Evolutionary conservation across 1,140 invertebrate species (phyloP).

Genomic region (Meloidogyne floridensis): DNA sequence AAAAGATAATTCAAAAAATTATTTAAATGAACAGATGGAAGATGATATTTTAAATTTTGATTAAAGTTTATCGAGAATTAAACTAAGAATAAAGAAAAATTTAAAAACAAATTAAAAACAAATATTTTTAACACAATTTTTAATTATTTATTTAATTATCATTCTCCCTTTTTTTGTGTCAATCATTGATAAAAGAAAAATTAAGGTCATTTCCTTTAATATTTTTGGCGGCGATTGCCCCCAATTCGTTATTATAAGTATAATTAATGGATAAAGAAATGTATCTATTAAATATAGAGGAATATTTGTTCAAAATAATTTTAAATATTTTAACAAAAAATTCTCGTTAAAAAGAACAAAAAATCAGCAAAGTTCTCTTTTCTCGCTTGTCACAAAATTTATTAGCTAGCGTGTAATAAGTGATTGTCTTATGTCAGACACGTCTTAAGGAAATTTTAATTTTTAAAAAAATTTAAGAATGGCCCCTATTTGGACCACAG

Average conservation of each 20-base stretch:
- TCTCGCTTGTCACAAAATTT: too few species aligned
- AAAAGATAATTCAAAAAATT: conserved; percentile 50
- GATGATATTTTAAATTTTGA: neutral
- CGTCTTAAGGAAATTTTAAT: neutral
- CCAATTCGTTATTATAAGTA: neutral
- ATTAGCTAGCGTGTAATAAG: too few species aligned
- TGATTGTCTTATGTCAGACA: too few species aligned
- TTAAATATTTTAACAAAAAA: neutral
- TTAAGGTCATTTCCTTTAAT: neutral
- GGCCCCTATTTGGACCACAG: neutral
- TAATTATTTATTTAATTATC: neutral
- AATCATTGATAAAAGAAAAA: neutral
- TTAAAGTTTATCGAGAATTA: neutral
- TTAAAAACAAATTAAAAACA: neutral
- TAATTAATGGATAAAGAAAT: neutral
- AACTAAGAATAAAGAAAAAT: neutral
- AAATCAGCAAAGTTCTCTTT: too few species aligned
- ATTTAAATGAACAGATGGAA: neutral
- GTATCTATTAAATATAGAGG: neutral
- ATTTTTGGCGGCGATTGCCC: neutral
- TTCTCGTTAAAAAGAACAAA: neutral
- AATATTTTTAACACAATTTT: neutral
- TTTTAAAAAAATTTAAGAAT: neutral
- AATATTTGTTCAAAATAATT: neutral
- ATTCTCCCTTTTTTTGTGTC: neutral